Base-by-base conservation (phyloP, 2,888 invertebrate genomes). In the Callimorpha dominula region DNA sequence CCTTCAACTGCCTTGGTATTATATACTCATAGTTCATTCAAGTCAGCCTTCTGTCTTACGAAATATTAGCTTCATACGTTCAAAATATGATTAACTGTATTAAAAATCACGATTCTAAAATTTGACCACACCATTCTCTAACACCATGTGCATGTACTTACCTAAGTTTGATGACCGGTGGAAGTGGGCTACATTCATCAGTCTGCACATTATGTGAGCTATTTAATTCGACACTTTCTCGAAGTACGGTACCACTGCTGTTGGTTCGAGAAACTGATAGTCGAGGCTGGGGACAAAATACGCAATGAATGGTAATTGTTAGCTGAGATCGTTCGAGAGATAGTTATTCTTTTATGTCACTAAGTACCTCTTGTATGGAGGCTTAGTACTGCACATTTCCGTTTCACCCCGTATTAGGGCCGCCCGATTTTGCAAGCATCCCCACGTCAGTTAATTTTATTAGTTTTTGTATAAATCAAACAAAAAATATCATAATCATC, bases 111-210 rank as follows among this genome's bases (percentile, higher is more conserved):
- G n/a, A n/a, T n/a, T n/a, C n/a, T n/a, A n/a, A n/a, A n/a, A n/a
- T n/a, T n/a, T n/a, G n/a, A n/a, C n/a, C n/a, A n/a, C n/a, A n/a
- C n/a, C n/a, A n/a, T n/a, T n/a, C n/a, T n/a, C n/a, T n/a, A n/a
- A n/a, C n/a, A n/a, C n/a, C n/a, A n/a, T n/a, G n/a, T 8, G 54
- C n/a, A 0, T 43, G n/a, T 49, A 70, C 82, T 78, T 49, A 95
- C 95, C 95, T 92, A 6, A 96, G 80, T 78, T 95, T 95, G 57
- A 96, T 96, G 54, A 95, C 88, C 2, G 89, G 73, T 0, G 94
- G 93, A 70, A 89, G 3, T 0, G 91, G 90, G 11, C 85, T 89
- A 72, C 81, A 81, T 0, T 91, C 91, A n/a, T 90, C 89, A 0
- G 78, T 71, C 57, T 86, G 86, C 79, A 83, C 79, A 67, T 76